Conservation (phyloP, 2,888 invertebrate species). For the Andrena marginata region DNA sequence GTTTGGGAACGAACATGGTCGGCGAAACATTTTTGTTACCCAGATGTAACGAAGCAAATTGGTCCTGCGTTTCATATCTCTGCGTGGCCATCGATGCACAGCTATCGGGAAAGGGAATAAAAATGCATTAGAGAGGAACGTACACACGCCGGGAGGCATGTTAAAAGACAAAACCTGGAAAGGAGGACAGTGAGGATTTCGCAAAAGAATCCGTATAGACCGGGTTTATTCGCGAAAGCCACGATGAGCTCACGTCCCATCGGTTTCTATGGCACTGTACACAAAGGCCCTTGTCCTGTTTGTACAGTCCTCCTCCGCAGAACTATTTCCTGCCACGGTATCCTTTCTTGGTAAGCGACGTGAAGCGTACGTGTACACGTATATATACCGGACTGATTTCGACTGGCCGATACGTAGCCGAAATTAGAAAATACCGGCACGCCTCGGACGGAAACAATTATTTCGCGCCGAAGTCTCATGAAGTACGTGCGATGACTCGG, state of each 20-base stretch:
- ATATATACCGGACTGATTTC: constrained; percentile 45
- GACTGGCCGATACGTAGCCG: constrained; percentile 61
- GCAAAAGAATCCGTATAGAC: constrained; percentile 48
- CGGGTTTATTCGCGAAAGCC: constrained; percentile 55
- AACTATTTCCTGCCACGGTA: constrained; percentile 34
- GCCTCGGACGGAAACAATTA: constrained; percentile 70
- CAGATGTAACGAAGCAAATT: constrained; percentile 5
- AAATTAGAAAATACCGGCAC: constrained; percentile 75
- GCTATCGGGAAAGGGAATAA: constrained; percentile 30
- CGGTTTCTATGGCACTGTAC: constrained; percentile 52
- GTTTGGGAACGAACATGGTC: too few species aligned
- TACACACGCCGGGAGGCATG: neutral
- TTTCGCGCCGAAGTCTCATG: constrained; percentile 71
- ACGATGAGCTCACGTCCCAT: constrained; percentile 62
- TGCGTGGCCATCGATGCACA: neutral
- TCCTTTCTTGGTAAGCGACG: neutral
- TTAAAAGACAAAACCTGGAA: constrained; percentile 35
- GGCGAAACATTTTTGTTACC: too few species aligned
- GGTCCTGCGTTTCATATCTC: constrained; percentile 14
- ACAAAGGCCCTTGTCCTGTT: constrained; percentile 45
- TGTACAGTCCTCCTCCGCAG: constrained; percentile 28
- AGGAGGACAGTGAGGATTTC: constrained; percentile 38
- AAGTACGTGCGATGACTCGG: constrained; percentile 69
- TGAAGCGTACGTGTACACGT: neutral
- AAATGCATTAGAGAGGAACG: constrained; percentile 30